Percentiles rank a stretch among this genome's conserved stretches.
Conservation (phyloP, 2,797 vertebrate species). For the Darevskia nairensis region DNA sequence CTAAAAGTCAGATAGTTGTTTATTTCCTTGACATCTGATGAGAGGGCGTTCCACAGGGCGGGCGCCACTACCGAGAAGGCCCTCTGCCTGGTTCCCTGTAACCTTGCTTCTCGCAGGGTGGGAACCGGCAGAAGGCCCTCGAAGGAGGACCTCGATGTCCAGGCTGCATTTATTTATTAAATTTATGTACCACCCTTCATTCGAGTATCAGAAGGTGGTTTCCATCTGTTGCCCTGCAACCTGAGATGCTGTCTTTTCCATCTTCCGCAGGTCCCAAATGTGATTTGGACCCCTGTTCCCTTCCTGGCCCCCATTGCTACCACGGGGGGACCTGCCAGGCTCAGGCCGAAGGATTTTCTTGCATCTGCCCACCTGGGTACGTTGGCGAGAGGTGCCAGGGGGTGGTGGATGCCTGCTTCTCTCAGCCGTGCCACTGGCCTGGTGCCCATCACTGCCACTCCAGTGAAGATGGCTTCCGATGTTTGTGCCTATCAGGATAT, state of each 20-base stretch:
- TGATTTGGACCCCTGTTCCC: slow-evolving; percentile 62
- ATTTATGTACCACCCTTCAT: too few species aligned
- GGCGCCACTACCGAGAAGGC: too few species aligned
- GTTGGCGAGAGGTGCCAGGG: slow-evolving; percentile 67
- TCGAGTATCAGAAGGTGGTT: too few species aligned
- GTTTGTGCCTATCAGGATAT: slow-evolving; percentile 66
- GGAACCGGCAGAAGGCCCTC: too few species aligned
- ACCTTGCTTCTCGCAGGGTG: too few species aligned
- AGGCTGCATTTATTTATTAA: too few species aligned
- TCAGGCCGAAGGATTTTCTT: slow-evolving; percentile 80
- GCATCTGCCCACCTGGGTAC: slow-evolving; percentile 47
- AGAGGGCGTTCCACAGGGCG: too few species aligned
- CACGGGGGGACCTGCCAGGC: slow-evolving; percentile 86
- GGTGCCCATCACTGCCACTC: slow-evolving; percentile 64
- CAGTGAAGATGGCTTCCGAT: slow-evolving; percentile 65
- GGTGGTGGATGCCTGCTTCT: slow-evolving; percentile 61
- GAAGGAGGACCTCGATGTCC: too few species aligned
- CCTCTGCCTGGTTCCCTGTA: too few species aligned
- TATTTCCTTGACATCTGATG: too few species aligned
- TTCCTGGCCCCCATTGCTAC: slow-evolving; percentile 77
- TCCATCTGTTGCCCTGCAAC: too few species aligned
- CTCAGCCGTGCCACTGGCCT: slow-evolving; percentile 70
- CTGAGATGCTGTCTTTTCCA: neutral
- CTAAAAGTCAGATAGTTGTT: too few species aligned
- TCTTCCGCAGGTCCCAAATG: slow-evolving; percentile 43